Evolutionary conservation across 2,797 vertebrate genomes (phyloP).

Genomic region (Fistularia commersonii): DNA sequence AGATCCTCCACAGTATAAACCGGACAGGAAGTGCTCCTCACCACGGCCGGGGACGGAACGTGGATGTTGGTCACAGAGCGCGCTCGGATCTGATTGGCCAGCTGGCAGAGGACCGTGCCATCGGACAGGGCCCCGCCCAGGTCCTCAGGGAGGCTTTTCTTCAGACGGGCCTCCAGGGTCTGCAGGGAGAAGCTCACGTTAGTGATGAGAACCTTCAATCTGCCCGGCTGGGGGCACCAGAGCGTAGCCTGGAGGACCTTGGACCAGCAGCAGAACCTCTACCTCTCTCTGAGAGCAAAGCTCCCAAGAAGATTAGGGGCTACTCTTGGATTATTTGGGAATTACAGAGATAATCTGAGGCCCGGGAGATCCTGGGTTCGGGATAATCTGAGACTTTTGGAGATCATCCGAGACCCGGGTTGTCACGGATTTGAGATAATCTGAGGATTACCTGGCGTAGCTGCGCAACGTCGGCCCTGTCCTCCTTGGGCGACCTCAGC

Average conservation of each 20-base stretch:
- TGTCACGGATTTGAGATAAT: no score
- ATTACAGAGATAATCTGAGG: no score
- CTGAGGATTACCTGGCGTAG: constrained; percentile 74
- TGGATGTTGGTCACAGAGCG: constrained; percentile 86
- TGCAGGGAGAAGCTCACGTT: constrained; percentile 50
- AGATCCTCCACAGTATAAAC: no score
- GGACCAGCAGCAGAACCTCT: no score
- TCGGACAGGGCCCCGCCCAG: constrained; percentile 79
- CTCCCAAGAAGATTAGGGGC: no score
- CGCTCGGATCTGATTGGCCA: constrained; percentile 82
- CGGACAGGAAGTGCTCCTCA: constrained; percentile 68
- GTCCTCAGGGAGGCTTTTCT: constrained; percentile 76
- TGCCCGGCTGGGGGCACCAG: no score
- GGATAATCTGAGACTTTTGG: no score
- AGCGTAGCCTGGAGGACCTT: not conserved
- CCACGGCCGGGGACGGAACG: constrained; percentile 88
- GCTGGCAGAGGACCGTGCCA: constrained; percentile 84
- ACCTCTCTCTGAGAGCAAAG: no score
- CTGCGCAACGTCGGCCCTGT: constrained; percentile 61
- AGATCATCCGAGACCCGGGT: no score
- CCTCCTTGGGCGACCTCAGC: constrained; percentile 68
- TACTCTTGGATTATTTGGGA: no score
- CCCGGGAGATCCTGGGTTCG: no score
- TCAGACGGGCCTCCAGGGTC: constrained; percentile 83
- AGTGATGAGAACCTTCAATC: no score